Conservation (phyloP, 2,113 vertebrate genomes). For the Brachionichthys hirsutus region DNA sequence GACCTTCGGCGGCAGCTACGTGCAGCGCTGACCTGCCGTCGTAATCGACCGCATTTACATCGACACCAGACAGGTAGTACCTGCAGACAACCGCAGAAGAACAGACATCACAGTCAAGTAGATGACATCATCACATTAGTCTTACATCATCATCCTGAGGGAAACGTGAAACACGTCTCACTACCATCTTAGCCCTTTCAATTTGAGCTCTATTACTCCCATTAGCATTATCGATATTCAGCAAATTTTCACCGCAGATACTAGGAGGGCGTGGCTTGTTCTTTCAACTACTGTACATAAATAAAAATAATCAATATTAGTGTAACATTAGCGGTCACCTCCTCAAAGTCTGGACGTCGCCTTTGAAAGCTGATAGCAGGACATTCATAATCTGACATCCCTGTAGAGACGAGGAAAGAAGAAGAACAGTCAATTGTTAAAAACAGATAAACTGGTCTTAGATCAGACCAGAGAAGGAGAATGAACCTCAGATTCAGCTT, state of each 20-base stretch:
- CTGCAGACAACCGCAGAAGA: slow-evolving; percentile 42
- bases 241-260: no score
- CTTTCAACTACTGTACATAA: no score
- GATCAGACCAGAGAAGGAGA: background rate
- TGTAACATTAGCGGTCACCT: slow-evolving; percentile 57
- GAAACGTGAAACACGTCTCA: no score
- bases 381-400: slow-evolving; percentile 78
- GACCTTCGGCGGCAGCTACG: slow-evolving; percentile 71
- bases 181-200: no score
- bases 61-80: slow-evolving; percentile 71
- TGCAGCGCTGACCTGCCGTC: slow-evolving; percentile 73
- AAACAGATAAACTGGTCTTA: background rate
- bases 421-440: background rate
- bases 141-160: no score
- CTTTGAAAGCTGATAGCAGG: slow-evolving; percentile 69
- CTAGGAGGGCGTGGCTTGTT: no score
- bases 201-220: no score
- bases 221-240: no score
- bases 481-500: slow-evolving; percentile 70
- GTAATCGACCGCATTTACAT: slow-evolving; percentile 71
- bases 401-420: slow-evolving; percentile 35
- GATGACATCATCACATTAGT: no score
- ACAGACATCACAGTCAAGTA: background rate
- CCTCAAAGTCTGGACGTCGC: slow-evolving; percentile 64
- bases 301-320: no score